phyloP scores from a whole-genome alignment of 35 echinoderm and acorn worm genomes.

The Holothuria glaberrima region DNA sequence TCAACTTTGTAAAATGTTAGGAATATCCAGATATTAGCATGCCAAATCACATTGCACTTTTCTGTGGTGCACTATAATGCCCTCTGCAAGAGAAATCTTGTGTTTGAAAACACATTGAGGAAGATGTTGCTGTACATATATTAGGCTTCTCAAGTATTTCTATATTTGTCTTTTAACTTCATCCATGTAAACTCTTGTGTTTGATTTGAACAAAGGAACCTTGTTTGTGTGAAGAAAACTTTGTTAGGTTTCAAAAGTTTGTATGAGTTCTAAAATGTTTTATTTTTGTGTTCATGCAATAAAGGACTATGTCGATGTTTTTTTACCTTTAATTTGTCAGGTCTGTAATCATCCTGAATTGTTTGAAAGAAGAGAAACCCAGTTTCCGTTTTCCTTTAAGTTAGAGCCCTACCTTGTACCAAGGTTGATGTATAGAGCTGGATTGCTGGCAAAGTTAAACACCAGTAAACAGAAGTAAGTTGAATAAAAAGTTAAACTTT shows the following conservation, averaged over 20 bases:
- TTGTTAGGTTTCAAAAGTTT: not conserved
- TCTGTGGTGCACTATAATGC: too few species aligned
- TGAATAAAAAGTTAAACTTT: too few species aligned
- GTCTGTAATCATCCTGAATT: conserved; percentile 99
- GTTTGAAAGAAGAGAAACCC: conserved; percentile 97
- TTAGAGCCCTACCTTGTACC: conserved; percentile 70
- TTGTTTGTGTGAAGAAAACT: not conserved
- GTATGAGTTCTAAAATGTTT: not conserved
- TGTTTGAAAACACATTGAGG: too few species aligned
- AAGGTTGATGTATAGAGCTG: conserved; percentile 74
- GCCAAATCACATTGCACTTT: too few species aligned
- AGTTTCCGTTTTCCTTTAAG: conserved; percentile 67
- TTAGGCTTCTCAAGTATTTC: too few species aligned
- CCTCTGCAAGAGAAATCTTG: too few species aligned
- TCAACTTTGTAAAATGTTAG: too few species aligned
- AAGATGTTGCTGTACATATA: too few species aligned
- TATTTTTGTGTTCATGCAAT: not conserved
- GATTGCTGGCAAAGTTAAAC: conserved; percentile 48
- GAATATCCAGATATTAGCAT: too few species aligned
- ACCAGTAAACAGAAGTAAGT: conserved; percentile 81
- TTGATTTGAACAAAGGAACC: not conserved
- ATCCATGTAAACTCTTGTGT: too few species aligned
- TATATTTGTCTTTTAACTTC: too few species aligned
- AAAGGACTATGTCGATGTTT: not conserved
- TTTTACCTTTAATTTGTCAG: conserved; percentile 42